Evolutionary conservation across 2,797 vertebrate genomes (phyloP).

Genomic region (Salarias fasciatus): DNA sequence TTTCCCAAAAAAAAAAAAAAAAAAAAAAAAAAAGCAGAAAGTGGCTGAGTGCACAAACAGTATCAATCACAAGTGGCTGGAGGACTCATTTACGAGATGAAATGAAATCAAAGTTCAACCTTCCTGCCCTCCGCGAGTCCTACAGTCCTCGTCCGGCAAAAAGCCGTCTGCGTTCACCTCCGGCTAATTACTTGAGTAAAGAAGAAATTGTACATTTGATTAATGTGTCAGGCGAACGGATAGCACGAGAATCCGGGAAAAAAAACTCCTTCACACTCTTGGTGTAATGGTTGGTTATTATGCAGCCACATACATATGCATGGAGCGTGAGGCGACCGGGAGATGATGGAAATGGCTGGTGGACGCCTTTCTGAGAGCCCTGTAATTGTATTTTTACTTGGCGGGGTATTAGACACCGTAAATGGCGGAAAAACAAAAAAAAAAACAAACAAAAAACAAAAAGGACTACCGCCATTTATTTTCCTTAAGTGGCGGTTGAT

Average conservation of each 20-base stretch:
- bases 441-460: not conserved
- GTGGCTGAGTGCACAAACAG: constrained; percentile 45
- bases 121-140: constrained; percentile 15
- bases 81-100: constrained; percentile 67
- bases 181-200: constrained; percentile 60
- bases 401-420: constrained; percentile 36
- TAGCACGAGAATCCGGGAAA: not conserved
- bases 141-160: constrained; percentile 28
- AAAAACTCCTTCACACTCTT: constrained; percentile 3
- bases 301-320: constrained; percentile 33
- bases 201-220: constrained; percentile 60
- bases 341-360: constrained; percentile 21
- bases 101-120: constrained; percentile 66
- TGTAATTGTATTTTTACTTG: constrained; percentile 50
- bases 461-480: constrained; percentile 22
- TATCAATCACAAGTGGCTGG: constrained; percentile 66
- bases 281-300: not conserved
- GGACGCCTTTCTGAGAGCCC: constrained; percentile 28
- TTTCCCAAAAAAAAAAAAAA: too few species aligned
- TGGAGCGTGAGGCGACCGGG: not conserved
- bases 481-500: constrained; percentile 63
- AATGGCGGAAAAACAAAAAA: constrained; percentile 27
- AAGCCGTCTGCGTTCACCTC: constrained; percentile 59
- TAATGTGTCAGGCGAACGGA: constrained; percentile 45
- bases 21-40: constrained; percentile 46